Evolutionary conservation across 2,113 vertebrate genomes (phyloP).

Genomic region (Cynopterus brachyotis): DNA sequence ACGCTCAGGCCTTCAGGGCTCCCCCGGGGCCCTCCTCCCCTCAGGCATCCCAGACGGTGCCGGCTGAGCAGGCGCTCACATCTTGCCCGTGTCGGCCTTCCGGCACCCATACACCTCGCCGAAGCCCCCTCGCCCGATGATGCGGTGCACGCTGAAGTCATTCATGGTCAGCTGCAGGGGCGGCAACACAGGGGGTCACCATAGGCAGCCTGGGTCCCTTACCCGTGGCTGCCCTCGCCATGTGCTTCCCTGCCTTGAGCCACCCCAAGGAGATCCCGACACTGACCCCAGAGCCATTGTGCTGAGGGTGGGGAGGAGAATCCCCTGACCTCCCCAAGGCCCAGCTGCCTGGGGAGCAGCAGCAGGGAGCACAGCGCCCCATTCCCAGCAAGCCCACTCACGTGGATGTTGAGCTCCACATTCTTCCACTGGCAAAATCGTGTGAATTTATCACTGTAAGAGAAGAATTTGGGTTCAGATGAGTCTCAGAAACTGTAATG

Average conservation of each 20-base stretch:
- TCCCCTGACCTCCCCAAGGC: background rate
- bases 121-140: slow-evolving; percentile 85
- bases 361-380: background rate
- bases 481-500: background rate
- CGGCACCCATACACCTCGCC: slow-evolving; percentile 88
- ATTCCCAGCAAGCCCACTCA: slow-evolving; percentile 68
- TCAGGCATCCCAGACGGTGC: slow-evolving; percentile 45
- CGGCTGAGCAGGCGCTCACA: slow-evolving; percentile 62
- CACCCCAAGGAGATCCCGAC: background rate
- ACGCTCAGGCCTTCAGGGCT: fast-evolving
- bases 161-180: slow-evolving; percentile 85
- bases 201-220: background rate
- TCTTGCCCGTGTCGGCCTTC: slow-evolving; percentile 86
- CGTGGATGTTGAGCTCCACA: slow-evolving; percentile 88
- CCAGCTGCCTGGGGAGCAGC: background rate
- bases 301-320: background rate
- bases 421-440: slow-evolving; percentile 89
- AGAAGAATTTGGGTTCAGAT: slow-evolving; percentile 24
- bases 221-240: background rate
- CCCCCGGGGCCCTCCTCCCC: fast-evolving
- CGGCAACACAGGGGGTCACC: background rate
- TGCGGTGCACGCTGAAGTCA: slow-evolving; percentile 87
- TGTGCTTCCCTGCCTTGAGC: background rate
- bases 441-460: slow-evolving; percentile 85
- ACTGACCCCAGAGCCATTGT: background rate